phyloP scores from a whole-genome alignment of 1,140 invertebrate genomes.

The Phthorimaea operculella region DNA sequence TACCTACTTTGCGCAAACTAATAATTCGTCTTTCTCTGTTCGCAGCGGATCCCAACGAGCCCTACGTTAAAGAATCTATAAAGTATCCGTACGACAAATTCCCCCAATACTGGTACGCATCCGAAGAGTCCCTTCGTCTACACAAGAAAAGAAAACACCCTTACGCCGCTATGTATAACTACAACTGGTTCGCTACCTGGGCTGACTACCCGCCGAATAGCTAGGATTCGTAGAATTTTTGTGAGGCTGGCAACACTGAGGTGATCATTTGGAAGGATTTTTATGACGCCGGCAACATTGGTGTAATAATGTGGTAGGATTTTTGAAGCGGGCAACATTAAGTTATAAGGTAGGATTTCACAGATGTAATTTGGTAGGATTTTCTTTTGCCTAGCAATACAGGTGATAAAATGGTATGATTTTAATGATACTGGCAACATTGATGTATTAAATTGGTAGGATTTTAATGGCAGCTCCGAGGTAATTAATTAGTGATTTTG shows the following conservation, averaged over 20 bases:
- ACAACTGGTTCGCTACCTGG: conserved; percentile 50
- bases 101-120: conserved; percentile 58
- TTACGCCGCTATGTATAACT: conserved; percentile 49
- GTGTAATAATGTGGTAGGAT: neutral
- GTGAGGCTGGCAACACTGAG: conserved; percentile 15
- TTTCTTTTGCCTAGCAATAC: too few relatives aligned
- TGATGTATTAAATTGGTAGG: too few relatives aligned
- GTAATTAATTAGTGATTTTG: neutral
- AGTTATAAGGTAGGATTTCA: neutral
- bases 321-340: neutral
- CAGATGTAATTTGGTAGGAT: neutral
- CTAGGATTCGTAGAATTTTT: conserved; percentile 23
- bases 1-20: too few relatives aligned
- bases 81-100: conserved; percentile 49
- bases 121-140: conserved; percentile 46
- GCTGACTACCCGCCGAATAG: conserved; percentile 40
- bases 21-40: conserved; percentile 14
- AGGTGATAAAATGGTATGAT: neutral
- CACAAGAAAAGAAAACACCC: conserved; percentile 60
- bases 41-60: conserved; percentile 37
- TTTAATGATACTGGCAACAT: too few relatives aligned
- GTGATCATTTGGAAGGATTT: neutral
- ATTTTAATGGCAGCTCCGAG: too few relatives aligned
- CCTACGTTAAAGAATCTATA: conserved; percentile 42
- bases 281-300: neutral